Evolutionary conservation across 2,113 vertebrate genomes (phyloP).

Genomic region (Pavo muticus): DNA sequence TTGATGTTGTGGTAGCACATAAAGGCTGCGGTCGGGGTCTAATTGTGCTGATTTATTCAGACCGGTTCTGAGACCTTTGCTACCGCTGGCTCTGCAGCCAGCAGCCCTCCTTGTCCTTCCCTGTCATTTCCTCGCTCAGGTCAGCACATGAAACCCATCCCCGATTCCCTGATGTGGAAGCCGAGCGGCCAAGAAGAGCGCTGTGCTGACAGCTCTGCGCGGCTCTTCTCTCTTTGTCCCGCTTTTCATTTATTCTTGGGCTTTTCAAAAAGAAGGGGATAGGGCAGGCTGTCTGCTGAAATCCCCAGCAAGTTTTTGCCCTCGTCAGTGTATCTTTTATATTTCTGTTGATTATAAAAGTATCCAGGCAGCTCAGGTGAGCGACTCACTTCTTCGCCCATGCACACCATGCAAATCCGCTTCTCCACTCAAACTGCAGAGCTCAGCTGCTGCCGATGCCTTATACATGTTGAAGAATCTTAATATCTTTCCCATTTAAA

Average conservation of each 20-base stretch:
- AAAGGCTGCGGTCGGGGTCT: slow-evolving; percentile 22
- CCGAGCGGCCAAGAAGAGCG: background rate
- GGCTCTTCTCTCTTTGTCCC: slow-evolving; percentile 5
- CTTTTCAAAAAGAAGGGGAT: slow-evolving; percentile 37
- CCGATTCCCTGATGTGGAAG: slow-evolving; percentile 18
- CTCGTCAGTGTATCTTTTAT: background rate
- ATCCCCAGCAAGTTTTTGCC: slow-evolving; percentile 21
- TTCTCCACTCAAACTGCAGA: slow-evolving; percentile 26
- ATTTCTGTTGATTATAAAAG: slow-evolving; percentile 23
- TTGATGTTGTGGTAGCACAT: slow-evolving; percentile 34
- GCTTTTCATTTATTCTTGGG: slow-evolving; percentile 52
- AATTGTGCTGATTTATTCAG: slow-evolving; percentile 59
- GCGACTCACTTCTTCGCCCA: background rate
- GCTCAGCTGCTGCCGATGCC: slow-evolving; percentile 22
- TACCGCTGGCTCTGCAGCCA: background rate
- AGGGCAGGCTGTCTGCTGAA: slow-evolving; percentile 7
- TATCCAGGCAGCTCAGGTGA: slow-evolving; percentile 7
- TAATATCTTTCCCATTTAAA: slow-evolving; percentile 47
- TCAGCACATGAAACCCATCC: slow-evolving; percentile 1
- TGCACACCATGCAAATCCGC: slow-evolving; percentile 30
- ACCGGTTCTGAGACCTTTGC: slow-evolving; percentile 23
- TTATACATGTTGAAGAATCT: slow-evolving; percentile 45
- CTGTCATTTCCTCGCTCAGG: slow-evolving; percentile 14
- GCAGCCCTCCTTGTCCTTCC: slow-evolving; percentile 23
- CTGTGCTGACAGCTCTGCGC: background rate